Evolutionary conservation across 2,113 vertebrate species (phyloP).

Genomic region (Propithecus coquereli): DNA sequence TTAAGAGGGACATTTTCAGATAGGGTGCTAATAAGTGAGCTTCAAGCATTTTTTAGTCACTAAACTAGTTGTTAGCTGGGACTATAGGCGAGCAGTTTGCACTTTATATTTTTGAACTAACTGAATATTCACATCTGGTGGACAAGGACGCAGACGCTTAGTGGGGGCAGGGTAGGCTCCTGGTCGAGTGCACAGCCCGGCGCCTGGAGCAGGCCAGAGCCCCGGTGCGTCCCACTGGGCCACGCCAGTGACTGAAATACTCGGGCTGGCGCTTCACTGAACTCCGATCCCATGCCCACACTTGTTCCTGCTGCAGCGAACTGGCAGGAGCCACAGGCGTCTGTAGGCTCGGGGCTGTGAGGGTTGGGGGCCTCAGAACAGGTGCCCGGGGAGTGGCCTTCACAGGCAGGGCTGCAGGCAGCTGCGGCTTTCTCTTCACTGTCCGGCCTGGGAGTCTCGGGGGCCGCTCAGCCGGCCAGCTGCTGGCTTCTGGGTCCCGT

Average conservation of each 20-base stretch:
- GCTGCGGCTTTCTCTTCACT: neutral
- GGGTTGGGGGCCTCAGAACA: neutral
- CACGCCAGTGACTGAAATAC: neutral
- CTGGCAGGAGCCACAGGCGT: neutral
- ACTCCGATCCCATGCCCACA: neutral
- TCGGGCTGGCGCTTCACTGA: neutral
- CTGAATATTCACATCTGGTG: neutral
- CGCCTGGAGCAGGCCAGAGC: neutral
- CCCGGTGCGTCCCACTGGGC: neutral
- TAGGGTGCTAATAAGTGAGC: too few relatives aligned
- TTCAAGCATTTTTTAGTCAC: rapidly evolving
- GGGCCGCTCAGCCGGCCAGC: neutral
- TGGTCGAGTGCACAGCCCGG: rapidly evolving
- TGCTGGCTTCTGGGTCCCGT: neutral
- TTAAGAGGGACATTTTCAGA: neutral
- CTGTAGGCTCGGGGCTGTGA: neutral
- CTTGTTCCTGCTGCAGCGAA: neutral
- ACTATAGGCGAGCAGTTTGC: neutral
- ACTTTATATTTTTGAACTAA: neutral
- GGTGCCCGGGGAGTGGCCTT: neutral
- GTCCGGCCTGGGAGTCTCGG: too few relatives aligned
- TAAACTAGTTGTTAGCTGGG: neutral
- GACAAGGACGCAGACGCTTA: neutral
- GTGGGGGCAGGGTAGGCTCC: too few relatives aligned
- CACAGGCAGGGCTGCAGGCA: neutral